Percentiles rank a stretch among this genome's conserved stretches.
These are phyloP conservation scores for Allygus modestus DNA, from an alignment of 2,888 invertebrate species.

Conservation along the genomic window DNA sequence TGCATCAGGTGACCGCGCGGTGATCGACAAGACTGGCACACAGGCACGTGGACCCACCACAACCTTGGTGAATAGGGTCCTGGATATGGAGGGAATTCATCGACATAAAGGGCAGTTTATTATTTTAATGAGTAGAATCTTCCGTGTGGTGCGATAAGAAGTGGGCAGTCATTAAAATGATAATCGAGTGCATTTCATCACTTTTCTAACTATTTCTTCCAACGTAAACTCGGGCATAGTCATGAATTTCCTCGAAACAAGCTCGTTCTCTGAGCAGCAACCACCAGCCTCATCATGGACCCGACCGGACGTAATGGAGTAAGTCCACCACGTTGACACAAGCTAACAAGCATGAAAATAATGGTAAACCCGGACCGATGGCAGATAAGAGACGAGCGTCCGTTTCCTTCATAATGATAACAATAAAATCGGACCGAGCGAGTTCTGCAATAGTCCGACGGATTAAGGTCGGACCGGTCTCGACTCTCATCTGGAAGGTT, in stretches of 20 bases:
- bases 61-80: too few species aligned
- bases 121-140: too few species aligned
- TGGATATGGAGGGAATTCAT: too few species aligned
- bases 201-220: too few species aligned
- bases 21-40: neutral
- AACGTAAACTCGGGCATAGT: too few species aligned
- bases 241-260: too few species aligned
- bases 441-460: conserved; percentile 16
- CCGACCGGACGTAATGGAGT: neutral
- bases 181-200: too few species aligned
- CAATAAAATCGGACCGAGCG: conserved; percentile 28
- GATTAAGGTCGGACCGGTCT: conserved; percentile 58
- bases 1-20: neutral
- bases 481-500: conserved; percentile 60
- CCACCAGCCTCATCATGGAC: neutral
- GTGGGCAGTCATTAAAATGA: too few species aligned
- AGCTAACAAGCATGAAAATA: conserved; percentile 33
- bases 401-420: conserved; percentile 39
- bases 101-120: too few species aligned
- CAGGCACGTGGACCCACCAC: neutral
- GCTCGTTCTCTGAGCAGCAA: too few species aligned
- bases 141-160: too few species aligned
- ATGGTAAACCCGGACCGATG: conserved; percentile 8
- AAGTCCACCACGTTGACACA: neutral
- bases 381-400: conserved; percentile 15